Percentiles rank a stretch among this genome's conserved stretches.
phyloP scores from a whole-genome alignment of 2,113 vertebrate species.

The Elgaria multicarinata region DNA sequence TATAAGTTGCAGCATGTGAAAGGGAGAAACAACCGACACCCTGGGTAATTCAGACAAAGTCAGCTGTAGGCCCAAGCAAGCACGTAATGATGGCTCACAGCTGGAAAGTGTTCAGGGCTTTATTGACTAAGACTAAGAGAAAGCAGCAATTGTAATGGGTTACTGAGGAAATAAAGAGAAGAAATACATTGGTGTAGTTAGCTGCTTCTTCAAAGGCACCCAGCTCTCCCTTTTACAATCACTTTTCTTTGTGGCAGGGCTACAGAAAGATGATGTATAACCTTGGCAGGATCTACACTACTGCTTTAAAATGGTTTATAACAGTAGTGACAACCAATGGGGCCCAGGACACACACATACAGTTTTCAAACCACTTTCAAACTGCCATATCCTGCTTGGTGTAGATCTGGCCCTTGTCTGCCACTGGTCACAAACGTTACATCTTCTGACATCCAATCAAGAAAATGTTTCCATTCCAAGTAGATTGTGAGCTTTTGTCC shows the following conservation, averaged over 20 bases:
- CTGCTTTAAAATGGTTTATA: too few relatives aligned
- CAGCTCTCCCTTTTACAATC: slow-evolving; percentile 27
- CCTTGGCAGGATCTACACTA: too few relatives aligned
- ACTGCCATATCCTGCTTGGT: too few relatives aligned
- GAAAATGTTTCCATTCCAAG: background rate
- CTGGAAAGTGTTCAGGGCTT: slow-evolving; percentile 50
- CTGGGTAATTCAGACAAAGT: slow-evolving; percentile 17
- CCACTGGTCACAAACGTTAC: background rate
- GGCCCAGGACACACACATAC: too few relatives aligned
- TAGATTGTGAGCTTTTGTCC: too few relatives aligned
- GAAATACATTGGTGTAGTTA: slow-evolving; percentile 14
- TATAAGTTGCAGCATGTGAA: background rate
- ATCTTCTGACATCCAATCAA: background rate
- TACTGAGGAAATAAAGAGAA: slow-evolving; percentile 10
- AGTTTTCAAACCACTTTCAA: too few relatives aligned
- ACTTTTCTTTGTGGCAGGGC: background rate
- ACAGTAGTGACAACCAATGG: too few relatives aligned
- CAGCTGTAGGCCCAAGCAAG: slow-evolving; percentile 24
- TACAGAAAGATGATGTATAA: too few relatives aligned
- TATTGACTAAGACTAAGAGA: slow-evolving; percentile 33
- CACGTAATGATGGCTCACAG: slow-evolving; percentile 34
- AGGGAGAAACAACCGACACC: background rate
- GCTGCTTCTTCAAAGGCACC: background rate
- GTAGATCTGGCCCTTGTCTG: too few relatives aligned
- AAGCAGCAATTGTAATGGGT: slow-evolving; percentile 29